phyloP scores from a whole-genome alignment of 2,888 invertebrate species.

The Candidula unifasciata region DNA sequence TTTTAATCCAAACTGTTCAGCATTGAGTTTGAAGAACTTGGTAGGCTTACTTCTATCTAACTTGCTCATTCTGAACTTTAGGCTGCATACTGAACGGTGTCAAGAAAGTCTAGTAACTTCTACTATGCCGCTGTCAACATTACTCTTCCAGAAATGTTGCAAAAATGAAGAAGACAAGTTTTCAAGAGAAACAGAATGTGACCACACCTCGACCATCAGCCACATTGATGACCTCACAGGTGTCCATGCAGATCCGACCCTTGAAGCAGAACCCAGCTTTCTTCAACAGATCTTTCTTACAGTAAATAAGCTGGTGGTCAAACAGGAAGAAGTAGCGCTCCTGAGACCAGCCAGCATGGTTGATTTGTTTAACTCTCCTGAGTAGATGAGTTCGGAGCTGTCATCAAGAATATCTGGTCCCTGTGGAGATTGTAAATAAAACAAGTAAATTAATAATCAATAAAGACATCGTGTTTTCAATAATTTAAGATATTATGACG shows the following conservation, averaged over 20 bases:
- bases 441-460: background rate
- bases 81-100: too few species aligned
- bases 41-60: too few species aligned
- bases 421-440: conserved; percentile 76
- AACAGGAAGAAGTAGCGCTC: conserved; percentile 89
- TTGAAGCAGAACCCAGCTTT: conserved; percentile 88
- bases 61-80: too few species aligned
- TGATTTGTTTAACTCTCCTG: conserved; percentile 88
- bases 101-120: too few species aligned
- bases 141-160: too few species aligned
- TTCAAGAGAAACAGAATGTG: background rate
- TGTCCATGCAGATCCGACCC: conserved; percentile 87
- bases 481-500: too few species aligned
- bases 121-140: too few species aligned
- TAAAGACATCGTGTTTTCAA: background rate
- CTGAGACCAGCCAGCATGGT: conserved; percentile 86
- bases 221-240: conserved; percentile 69
- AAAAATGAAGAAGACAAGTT: too few species aligned
- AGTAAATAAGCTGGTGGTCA: conserved; percentile 90
- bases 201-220: conserved; percentile 74
- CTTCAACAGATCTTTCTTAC: conserved; percentile 90
- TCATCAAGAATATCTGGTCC: conserved; percentile 86
- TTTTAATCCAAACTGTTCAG: too few species aligned
- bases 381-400: conserved; percentile 88
- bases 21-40: too few species aligned